Evolutionary conservation across 2,888 invertebrate species (phyloP).

Genomic region (Pseudococcus jackbeardsleyi): DNA sequence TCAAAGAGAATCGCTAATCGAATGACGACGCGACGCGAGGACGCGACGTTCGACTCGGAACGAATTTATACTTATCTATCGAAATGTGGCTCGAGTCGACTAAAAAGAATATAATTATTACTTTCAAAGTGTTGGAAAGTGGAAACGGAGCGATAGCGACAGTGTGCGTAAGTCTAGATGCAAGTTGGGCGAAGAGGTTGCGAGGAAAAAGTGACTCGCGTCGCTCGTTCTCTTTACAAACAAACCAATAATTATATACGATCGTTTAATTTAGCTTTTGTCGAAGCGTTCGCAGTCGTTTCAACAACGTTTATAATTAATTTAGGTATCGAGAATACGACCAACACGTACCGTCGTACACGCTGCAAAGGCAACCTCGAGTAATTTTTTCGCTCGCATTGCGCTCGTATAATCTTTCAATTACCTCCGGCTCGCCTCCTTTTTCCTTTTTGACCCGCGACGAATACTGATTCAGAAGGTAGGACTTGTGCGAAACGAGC

Average conservation of each 20-base stretch:
- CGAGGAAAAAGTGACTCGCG: neutral
- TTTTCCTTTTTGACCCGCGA: neutral
- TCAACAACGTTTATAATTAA: conserved; percentile 3
- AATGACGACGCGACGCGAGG: neutral
- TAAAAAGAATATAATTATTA: conserved; percentile 11
- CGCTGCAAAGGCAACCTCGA: neutral
- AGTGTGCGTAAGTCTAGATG: neutral
- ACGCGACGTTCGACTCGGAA: neutral
- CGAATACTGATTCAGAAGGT: neutral
- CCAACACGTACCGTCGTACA: neutral
- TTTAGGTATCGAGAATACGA: neutral
- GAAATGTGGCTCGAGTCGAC: neutral
- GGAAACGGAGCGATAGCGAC: neutral
- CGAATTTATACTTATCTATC: neutral
- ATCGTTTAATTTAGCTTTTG: conserved; percentile 18
- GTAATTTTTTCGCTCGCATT: neutral
- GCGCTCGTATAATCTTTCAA: neutral
- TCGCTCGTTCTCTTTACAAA: conserved; percentile 18
- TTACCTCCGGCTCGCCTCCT: neutral
- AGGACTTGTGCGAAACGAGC: neutral
- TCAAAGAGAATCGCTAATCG: conserved; percentile 14
- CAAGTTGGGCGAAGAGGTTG: neutral
- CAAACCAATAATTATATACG: conserved; percentile 11
- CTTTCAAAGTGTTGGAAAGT: neutral
- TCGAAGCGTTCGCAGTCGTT: neutral